These are phyloP conservation scores for Gisinianus flammeolus DNA, from an alignment of 2,888 invertebrate species.

Conservation along the genomic window DNA sequence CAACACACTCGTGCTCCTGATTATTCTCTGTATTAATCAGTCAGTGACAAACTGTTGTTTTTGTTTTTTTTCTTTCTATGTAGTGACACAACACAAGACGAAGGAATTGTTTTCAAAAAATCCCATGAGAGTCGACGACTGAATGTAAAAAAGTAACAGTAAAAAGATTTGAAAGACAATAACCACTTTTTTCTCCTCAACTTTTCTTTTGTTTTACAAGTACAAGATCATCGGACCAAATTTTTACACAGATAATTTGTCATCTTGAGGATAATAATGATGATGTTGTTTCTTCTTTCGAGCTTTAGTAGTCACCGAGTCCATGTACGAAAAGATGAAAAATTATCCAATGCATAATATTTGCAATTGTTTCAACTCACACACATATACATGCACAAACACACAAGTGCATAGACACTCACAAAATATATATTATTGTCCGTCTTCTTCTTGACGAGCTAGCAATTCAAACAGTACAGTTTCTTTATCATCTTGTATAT, in stretches of 20 bases:
- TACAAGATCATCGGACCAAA: conserved; percentile 19
- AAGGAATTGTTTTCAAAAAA: not conserved
- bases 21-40: too few relatives aligned
- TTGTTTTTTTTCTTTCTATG: not conserved
- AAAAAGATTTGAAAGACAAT: not conserved
- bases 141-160: not conserved
- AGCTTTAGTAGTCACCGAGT: not conserved
- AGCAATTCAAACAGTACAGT: not conserved
- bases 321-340: not conserved
- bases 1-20: too few relatives aligned
- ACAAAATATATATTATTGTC: not conserved
- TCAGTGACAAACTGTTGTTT: not conserved
- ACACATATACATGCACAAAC: not conserved
- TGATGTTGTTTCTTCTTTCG: not conserved
- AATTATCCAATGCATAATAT: not conserved
- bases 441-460: not conserved
- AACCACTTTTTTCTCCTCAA: conserved; percentile 3
- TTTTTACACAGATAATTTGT: conserved; percentile 26
- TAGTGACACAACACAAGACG: conserved; percentile 1
- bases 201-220: conserved; percentile 3
- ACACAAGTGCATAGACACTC: too few relatives aligned
- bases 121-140: too few relatives aligned
- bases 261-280: not conserved
- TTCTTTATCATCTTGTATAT: not conserved
- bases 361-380: not conserved